Evolutionary conservation across 2,113 vertebrate species (phyloP), one percentile per base, ranked within the genome.

Genomic region (Panthera leo): DNA sequence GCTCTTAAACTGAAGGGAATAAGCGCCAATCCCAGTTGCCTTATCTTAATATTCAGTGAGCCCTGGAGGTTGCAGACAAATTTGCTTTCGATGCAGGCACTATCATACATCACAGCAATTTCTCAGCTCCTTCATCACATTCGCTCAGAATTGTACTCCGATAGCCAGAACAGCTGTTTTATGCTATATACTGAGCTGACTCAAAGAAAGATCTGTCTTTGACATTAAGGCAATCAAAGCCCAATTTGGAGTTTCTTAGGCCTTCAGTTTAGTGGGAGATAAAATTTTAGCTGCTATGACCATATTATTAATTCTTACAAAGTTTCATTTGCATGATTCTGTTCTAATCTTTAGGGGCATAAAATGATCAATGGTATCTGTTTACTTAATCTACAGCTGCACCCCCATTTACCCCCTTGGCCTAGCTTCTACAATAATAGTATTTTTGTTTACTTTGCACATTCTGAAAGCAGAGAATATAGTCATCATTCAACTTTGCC

Each of bases 1-100:
- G 42, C 39, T 91, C 95, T 88, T 75, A 92, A 96, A 97, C 95
- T 85, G 73, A 80, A 71, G 90, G 89, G 85, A 94, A 65, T 83
- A 89, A 73, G 82, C 93, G 73, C 93, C 97, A 97, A 96, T 97
- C 95, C 88, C 89, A 36, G 45, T 96, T 96, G 85, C 85, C 95
- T 98, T 97, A 95, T 98, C 96, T 98, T 97, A 97, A 97, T 98
- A 98, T 95, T 95, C 94, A 96, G 96, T 96, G 94, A 88, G 90
- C 85, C 94, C 5, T 19, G 75, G 90, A 96, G 83, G 97, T 98
- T 97, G 95, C 94, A 92, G 93, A 68, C 96, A 98, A 98, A 98
- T 98, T 98, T 98, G 71, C 63, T 98, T 97, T 98, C 89, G 84
- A 94, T 96, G 92, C 68, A 85, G 85, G 75, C 97, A 93, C 92